These are phyloP conservation scores for Ophioderma brevispina DNA, from an alignment of 35 echinoderm and acorn worm species.

Conservation along the genomic window DNA sequence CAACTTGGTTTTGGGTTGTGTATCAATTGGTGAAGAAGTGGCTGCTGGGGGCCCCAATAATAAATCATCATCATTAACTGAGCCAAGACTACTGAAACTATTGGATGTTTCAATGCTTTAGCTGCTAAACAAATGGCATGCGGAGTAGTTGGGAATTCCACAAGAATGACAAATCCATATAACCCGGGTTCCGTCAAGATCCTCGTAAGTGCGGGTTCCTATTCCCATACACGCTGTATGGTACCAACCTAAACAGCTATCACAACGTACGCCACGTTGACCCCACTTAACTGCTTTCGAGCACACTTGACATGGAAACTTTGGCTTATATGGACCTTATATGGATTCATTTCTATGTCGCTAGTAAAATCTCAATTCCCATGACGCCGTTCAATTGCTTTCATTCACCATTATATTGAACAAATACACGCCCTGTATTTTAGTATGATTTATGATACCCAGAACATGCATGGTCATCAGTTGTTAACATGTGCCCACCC, in stretches of 20 bases:
- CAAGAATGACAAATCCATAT: background rate
- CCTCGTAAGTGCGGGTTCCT: constrained; percentile 1
- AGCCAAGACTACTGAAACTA: background rate
- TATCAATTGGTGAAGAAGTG: background rate
- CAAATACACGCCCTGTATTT: too few relatives aligned
- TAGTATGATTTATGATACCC: too few relatives aligned
- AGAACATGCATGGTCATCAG: too few relatives aligned
- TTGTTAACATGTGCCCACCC: too few relatives aligned
- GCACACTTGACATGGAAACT: constrained; percentile 61
- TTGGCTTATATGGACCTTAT: constrained; percentile 30
- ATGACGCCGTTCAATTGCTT: too few relatives aligned
- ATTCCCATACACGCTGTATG: constrained; percentile 60
- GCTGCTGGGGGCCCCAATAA: background rate
- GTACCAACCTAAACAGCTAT: constrained; percentile 49
- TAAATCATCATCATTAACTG: background rate
- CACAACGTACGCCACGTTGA: constrained; percentile 22
- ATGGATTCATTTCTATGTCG: constrained; percentile 44
- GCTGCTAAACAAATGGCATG: background rate
- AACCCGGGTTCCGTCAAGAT: background rate
- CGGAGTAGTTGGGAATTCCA: background rate
- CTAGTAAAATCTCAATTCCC: too few relatives aligned
- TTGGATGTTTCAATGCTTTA: background rate
- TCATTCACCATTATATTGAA: too few relatives aligned
- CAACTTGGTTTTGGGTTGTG: background rate
- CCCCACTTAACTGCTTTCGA: constrained; percentile 35